Percentiles rank a stretch among this genome's conserved stretches.
Conservation (phyloP, 2,113 vertebrate species). For the Tragelaphus imberbis region DNA sequence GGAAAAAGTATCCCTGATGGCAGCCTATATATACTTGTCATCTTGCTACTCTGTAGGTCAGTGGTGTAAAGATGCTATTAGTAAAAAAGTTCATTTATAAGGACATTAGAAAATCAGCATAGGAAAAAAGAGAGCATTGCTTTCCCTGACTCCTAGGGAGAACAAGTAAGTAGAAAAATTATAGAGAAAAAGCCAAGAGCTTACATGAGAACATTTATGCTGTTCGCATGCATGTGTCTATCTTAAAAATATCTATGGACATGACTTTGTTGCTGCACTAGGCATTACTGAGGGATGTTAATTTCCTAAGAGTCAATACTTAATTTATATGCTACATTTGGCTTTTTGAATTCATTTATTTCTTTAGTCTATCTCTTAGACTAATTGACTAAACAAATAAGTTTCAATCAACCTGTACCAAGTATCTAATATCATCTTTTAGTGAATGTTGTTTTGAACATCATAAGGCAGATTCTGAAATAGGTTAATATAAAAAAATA, state of each 20-base stretch:
- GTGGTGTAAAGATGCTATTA: neutral
- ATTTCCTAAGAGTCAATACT: neutral
- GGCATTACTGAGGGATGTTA: neutral
- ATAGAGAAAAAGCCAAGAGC: neutral
- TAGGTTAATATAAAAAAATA: neutral
- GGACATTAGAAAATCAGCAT: neutral
- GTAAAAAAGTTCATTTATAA: neutral
- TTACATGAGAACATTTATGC: neutral
- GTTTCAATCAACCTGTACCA: neutral
- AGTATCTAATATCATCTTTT: neutral
- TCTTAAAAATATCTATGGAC: neutral
- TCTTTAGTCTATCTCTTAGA: neutral
- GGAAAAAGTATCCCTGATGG: neutral
- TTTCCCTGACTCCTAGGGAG: neutral
- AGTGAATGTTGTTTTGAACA: neutral
- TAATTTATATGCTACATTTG: neutral
- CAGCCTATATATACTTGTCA: neutral
- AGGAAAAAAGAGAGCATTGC: neutral
- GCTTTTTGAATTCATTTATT: neutral
- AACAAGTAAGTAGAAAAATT: neutral
- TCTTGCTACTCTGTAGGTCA: neutral
- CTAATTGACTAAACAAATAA: neutral
- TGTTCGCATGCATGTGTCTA: neutral
- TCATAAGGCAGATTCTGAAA: neutral
- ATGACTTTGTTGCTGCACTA: neutral